Conservation (phyloP, 2,113 vertebrate genomes). For the Ramphastos sulfuratus region DNA sequence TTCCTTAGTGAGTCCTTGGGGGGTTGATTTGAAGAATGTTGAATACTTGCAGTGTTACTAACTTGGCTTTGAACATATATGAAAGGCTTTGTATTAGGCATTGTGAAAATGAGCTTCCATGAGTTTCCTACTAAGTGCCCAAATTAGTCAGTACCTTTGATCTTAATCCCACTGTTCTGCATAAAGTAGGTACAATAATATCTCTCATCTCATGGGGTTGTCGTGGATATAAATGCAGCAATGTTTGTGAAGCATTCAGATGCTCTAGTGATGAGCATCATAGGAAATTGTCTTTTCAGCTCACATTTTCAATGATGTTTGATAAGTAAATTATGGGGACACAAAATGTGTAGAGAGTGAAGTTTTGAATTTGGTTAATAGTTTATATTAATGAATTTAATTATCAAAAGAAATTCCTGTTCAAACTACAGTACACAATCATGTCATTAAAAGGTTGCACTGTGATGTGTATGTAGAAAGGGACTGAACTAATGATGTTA, state of each 20-base stretch:
- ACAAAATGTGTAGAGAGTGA: not conserved
- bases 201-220: not conserved
- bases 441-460: not conserved
- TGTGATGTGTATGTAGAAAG: not conserved
- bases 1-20: not conserved
- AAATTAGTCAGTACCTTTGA: slow-evolving; percentile 44
- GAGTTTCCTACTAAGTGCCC: not conserved
- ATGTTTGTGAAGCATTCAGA: not conserved
- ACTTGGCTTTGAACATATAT: not conserved
- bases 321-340: not conserved
- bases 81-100: not conserved
- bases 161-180: slow-evolving; percentile 4
- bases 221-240: not conserved
- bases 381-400: not conserved
- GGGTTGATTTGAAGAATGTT: not conserved
- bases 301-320: not conserved
- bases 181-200: not conserved
- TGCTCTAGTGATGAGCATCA: not conserved
- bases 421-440: not conserved
- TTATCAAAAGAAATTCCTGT: not conserved
- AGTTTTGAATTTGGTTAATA: not conserved
- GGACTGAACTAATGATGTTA: not conserved
- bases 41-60: not conserved
- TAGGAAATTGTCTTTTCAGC: not conserved
- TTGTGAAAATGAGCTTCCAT: slow-evolving; percentile 15